Base-by-base conservation (phyloP, 64 coral and sea anemone species). In the Astreopora myriophthalma region DNA sequence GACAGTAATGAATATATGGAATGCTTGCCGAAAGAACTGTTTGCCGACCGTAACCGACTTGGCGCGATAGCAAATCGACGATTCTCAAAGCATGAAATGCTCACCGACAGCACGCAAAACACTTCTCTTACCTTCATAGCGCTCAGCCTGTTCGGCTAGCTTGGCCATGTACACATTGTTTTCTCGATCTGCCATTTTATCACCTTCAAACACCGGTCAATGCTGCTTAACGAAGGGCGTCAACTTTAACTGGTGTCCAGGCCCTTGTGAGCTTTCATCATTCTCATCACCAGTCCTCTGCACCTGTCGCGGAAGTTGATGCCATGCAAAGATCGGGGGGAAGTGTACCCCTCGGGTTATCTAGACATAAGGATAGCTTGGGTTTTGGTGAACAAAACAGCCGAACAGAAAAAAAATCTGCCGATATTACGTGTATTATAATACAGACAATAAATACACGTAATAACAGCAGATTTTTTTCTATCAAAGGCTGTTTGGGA, bases 71-170 rank as follows among this genome's bases (percentile, higher is more conserved):
- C 27, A 71, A 55, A 55, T 55, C 51, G 51, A 55, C 51, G 10
- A 55, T 16, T 55, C 13, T 55, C 8, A 8, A 19, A 14, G 17
- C 12, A 13, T 16, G 8, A 8, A 55, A 8, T 16, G 12, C 3
- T 55, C 3, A 3, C 51, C 51, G 12, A 16, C 17, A 14, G 51
- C 51, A 3, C 10, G 12, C 12, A 55, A 13, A 55, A 55, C 51
- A 0, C 8, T 55, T 0, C 12, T 55, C 51, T 55, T 91, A 94
- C 94, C 94, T 75, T 99, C 94, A 88, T 96, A 99, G 86, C 97
- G 90, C 73, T 99, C 97, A 66, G 97, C 94, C 76, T 99, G 97
- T 70, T 99, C 97, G 29, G 97, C 91, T 79, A 99, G 60, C 38
- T 99, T 99, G 17, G 97, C 97, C 70, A 91, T 55, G 67, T 75